Conservation (phyloP, 2,113 vertebrate genomes). For the Apodemus sylvaticus region DNA sequence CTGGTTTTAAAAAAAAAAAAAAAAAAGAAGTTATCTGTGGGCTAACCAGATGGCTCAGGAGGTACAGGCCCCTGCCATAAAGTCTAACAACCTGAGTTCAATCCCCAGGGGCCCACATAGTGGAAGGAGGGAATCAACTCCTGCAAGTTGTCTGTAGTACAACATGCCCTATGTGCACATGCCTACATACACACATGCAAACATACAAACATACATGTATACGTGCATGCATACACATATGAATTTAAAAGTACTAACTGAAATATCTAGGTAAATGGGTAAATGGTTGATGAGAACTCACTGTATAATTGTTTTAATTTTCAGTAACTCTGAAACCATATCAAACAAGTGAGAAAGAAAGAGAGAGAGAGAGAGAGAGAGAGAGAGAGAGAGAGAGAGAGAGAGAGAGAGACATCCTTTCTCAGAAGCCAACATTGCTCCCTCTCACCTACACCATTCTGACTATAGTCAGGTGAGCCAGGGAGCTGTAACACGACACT, state of each 20-base stretch:
- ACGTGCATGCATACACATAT: neutral
- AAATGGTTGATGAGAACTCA: neutral
- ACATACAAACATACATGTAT: too few relatives aligned
- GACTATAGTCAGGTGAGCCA: neutral
- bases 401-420: neutral
- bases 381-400: accelerated
- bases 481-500: neutral
- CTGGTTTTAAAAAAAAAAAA: too few relatives aligned
- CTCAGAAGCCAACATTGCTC: neutral
- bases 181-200: too few relatives aligned
- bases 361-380: accelerated
- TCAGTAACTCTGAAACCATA: slow-evolving; percentile 16
- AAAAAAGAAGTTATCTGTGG: neutral
- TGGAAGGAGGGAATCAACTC: neutral
- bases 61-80: neutral
- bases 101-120: too few relatives aligned
- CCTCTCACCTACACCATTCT: neutral
- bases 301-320: neutral
- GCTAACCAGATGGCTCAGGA: neutral
- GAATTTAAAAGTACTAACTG: neutral
- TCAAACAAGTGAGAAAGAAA: neutral
- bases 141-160: neutral
- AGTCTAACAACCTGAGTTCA: neutral
- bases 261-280: neutral
- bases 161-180: neutral